phyloP scores from a whole-genome alignment of 2,113 vertebrate genomes.

The Pandion haliaetus region DNA sequence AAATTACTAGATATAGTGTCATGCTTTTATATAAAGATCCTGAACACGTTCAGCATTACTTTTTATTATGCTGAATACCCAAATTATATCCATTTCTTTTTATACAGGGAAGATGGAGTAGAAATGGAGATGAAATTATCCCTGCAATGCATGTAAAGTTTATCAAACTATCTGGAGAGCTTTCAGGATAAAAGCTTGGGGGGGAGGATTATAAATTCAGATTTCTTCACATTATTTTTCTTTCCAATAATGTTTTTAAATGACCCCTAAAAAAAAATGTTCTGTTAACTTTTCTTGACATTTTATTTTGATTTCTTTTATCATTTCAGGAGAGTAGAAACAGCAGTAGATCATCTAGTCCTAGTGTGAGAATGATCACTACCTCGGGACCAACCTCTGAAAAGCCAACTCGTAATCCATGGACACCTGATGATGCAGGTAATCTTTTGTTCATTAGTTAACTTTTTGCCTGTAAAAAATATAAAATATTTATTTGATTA shows the following conservation, averaged over 20 bases:
- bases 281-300: not conserved
- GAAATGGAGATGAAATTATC: not conserved
- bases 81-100: not conserved
- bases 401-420: conserved; percentile 80
- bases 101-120: not conserved
- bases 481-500: not conserved
- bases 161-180: not conserved
- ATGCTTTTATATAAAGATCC: not conserved
- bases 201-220: not conserved
- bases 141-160: not conserved
- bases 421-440: conserved; percentile 92
- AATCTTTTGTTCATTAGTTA: not conserved
- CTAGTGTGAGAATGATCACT: conserved; percentile 95
- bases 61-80: not conserved
- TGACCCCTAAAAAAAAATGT: not conserved
- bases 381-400: conserved; percentile 87
- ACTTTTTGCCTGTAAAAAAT: not conserved
- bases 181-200: not conserved
- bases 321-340: conserved; percentile 86
- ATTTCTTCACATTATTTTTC: not conserved
- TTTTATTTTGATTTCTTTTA: not conserved
- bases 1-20: not conserved
- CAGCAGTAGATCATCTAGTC: conserved; percentile 96
- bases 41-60: not conserved
- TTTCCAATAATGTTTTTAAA: not conserved